A percentile compares a stretch with the other conserved stretches of the same genome.
Conservation (phyloP, 2,888 invertebrate genomes). For the Platycheirus rosarum region DNA sequence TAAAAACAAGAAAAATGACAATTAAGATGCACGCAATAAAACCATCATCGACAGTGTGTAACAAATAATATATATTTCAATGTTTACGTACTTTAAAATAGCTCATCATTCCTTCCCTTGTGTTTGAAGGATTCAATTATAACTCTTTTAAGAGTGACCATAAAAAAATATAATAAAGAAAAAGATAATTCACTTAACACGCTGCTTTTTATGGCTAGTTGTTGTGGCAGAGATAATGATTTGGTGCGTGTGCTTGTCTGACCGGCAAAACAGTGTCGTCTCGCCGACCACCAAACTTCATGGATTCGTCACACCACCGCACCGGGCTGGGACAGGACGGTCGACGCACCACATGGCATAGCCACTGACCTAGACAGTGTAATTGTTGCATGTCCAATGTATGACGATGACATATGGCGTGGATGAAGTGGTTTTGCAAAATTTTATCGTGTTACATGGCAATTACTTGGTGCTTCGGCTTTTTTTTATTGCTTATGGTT, state of each 20-base stretch:
- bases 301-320: slow-evolving; percentile 32
- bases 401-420: slow-evolving; percentile 64
- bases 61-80: slow-evolving; percentile 5
- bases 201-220: slow-evolving; percentile 35
- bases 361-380: slow-evolving; percentile 67
- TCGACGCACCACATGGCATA: slow-evolving; percentile 22
- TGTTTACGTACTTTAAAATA: slow-evolving; percentile 28
- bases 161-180: slow-evolving; percentile 24
- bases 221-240: slow-evolving; percentile 44
- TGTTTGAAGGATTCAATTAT: slow-evolving; percentile 45
- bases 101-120: slow-evolving; percentile 14
- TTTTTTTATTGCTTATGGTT: slow-evolving; percentile 6
- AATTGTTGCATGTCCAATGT: slow-evolving; percentile 66
- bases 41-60: slow-evolving; percentile 50
- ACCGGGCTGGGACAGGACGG: not conserved
- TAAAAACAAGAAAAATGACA: slow-evolving; percentile 18
- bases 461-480: slow-evolving; percentile 36
- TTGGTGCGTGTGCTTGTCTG: slow-evolving; percentile 65
- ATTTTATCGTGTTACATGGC: slow-evolving; percentile 40
- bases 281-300: slow-evolving; percentile 26
- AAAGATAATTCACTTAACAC: slow-evolving; percentile 30
- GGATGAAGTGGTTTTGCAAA: slow-evolving; percentile 54
- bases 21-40: slow-evolving; percentile 47
- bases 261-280: slow-evolving; percentile 6
- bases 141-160: slow-evolving; percentile 29